phyloP scores from a whole-genome alignment of 1,140 invertebrate species.

The Cyphomyrmex costatus region DNA sequence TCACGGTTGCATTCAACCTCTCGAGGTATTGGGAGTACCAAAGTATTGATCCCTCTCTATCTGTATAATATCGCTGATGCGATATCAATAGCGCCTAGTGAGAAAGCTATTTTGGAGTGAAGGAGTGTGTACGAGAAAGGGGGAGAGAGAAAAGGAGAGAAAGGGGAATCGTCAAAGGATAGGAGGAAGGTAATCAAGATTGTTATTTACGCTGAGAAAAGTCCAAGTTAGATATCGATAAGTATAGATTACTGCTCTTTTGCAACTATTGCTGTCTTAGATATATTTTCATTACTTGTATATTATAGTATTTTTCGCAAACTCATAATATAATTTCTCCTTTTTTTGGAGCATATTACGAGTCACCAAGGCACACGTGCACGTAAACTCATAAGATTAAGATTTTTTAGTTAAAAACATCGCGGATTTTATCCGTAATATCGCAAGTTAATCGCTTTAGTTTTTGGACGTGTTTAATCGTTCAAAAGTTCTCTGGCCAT shows the following conservation, averaged over 20 bases:
- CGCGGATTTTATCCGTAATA: constrained; percentile 43
- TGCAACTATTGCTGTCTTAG: not conserved
- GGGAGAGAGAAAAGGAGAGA: constrained; percentile 28
- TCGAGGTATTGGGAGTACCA: constrained; percentile 65
- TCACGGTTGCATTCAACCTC: constrained; percentile 67
- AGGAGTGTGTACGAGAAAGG: not conserved
- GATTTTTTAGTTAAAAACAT: constrained; percentile 6
- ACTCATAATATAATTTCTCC: not conserved
- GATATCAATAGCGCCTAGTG: constrained; percentile 71
- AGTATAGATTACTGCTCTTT: not conserved
- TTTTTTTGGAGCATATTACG: not conserved
- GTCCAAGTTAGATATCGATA: constrained; percentile 37
- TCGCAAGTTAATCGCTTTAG: constrained; percentile 52
- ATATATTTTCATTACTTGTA: not conserved
- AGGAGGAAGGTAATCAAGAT: not conserved
- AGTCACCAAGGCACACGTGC: not conserved
- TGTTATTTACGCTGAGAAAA: constrained; percentile 59
- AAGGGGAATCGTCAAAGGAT: constrained; percentile 18
- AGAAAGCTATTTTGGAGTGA: constrained; percentile 71
- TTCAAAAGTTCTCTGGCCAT: constrained; percentile 46
- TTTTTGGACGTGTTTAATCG: constrained; percentile 53
- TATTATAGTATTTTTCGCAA: not conserved
- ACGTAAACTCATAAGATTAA: constrained; percentile 45
- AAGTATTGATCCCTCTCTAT: constrained; percentile 71
- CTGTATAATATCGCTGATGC: constrained; percentile 63